Evolutionary conservation across 2,888 invertebrate genomes (phyloP), one percentile per base, ranked within the genome.

Genomic region (Theretra japonica): DNA sequence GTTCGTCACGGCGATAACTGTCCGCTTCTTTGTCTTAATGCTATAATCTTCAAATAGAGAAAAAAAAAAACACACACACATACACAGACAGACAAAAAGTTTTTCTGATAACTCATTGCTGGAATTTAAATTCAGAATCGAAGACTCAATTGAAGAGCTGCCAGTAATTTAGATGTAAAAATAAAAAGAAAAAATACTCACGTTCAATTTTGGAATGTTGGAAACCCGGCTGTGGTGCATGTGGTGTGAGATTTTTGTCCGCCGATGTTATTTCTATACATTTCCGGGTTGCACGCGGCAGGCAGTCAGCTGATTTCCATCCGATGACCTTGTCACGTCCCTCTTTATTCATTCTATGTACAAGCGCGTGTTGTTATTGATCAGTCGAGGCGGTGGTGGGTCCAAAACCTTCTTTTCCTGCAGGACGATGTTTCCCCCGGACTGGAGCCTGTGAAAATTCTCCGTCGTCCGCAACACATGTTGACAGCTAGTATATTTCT

Each of bases 401-500:
- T 57, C 25, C 25, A 58, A 70, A 90, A 84, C 92, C 94, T 94
- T 80, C 94, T 90, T 77, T 94, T 94, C 79, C 93, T 88, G 78
- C 94, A 94, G 77, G 94, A 94, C 68, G 94, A 94, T 70, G 94
- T 94, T 80, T 94, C 94, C 80, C 90, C 90, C 73, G 91, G 92
- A 78, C 88, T 87, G 74, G 90, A 90, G 81, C 94, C 94, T 77
- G 93, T 92, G 77, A 78, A 85, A 75, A 94, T 93, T 79, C 84
- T 90, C 75, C 94, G 86, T 79, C 89, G 89, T 82, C 94, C 94
- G 86, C 94, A 94, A 86, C 94, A 94, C 94, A 94, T 94, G 84
- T 90, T 92, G 86, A 82, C 84, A 83, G 82, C 87, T 88, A 93
- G 81, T 94, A 93, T 78, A 93, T 90, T 87, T 93, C 93, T 73